Base-by-base conservation (phyloP, 2,113 vertebrate genomes). In the Anhinga anhinga region DNA sequence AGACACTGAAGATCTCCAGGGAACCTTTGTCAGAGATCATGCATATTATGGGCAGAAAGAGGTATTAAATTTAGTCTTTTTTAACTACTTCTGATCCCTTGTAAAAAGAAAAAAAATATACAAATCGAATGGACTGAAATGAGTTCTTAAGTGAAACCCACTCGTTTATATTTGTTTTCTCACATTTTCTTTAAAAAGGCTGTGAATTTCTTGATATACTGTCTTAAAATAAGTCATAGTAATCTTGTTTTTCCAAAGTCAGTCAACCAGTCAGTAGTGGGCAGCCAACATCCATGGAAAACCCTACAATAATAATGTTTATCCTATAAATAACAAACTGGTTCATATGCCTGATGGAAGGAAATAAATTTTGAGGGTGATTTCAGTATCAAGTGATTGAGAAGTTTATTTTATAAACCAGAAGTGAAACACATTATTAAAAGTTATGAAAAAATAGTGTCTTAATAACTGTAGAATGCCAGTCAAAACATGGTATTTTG, bases 401-500 rank as follows among this genome's bases (percentile, higher is more conserved):
- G 81, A 79, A 80, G 65, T 93, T 97, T 95, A 91, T 89, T 92
- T 61, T 71, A 79, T 72, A 78, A 95, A 84, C 34, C 76, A 78
- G 83, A 90, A 93, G 77, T 76, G 77, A 95, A 96, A 79, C 55
- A 88, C 47, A 29, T 81, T 94, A 92, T 93, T 96, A 96, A 91
- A 97, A 97, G 76, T 95, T 94, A 95, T 79, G 72, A 93, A 92
- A 72, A 94, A 93, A 65, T 69, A 36, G 50, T n/a, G 38, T 73
- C 45, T 69, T 69, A 96, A 74, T 90, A 93, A 91, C 59, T 72
- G 47, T 4, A 82, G 61, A 82, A 74, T 86, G 90, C 82, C 94
- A 95, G 69, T 78, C 86, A 86, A 95, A 97, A 95, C 82, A 87
- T 15, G 12, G 2, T 93, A 44, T 86, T 97, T 96, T 89, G 65